Base-by-base conservation (phyloP, 1,140 invertebrate genomes). In the Apis florea region DNA sequence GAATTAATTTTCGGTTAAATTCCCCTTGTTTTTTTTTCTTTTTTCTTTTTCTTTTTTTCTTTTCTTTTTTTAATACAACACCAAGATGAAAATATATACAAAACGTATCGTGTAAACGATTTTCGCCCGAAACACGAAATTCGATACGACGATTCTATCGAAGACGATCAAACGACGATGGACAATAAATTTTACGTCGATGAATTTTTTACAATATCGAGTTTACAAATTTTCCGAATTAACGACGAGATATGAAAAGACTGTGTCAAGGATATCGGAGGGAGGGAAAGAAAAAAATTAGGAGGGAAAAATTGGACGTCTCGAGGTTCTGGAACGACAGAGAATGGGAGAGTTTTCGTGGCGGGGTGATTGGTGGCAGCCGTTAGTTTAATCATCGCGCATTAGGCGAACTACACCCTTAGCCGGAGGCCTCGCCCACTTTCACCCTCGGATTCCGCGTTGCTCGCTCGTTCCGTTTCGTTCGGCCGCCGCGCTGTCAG, bases 321-420 rank as follows among this genome's bases (percentile, higher is more conserved):
- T 84, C 53, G 84, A 86, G 71, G 78, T 56, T 74, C n/a, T 72
- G 75, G 81, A 85, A 78, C 56, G 24, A 53, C 67, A 77, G 86
- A 81, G 83, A 82, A 88, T 89, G 84, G 76, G 86, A 74, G 84
- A 89, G 89, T 91, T 92, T 92, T 90, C 91, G 90, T 90, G 93
- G 91, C 92, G 89, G 93, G 88, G 90, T 93, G 92, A 93, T 93
- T 90, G 92, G 93, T 93, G 89, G 91, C 83, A 86, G 85, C 90
- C 91, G 93, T 93, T 93, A 93, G 92, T 93, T 93, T 93, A 93
- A 93, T 93, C 93, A 93, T 93, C 93, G 89, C 93, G 92, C 93
- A 93, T 93, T 93, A 93, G 92, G 92, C 89, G 90, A 86, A 86
- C 91, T 91, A 92, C 90, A 90, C 31, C 89, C 88, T 89, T 89